phyloP scores from a whole-genome alignment of 2,113 vertebrate species.

The Trogon surrucura region DNA sequence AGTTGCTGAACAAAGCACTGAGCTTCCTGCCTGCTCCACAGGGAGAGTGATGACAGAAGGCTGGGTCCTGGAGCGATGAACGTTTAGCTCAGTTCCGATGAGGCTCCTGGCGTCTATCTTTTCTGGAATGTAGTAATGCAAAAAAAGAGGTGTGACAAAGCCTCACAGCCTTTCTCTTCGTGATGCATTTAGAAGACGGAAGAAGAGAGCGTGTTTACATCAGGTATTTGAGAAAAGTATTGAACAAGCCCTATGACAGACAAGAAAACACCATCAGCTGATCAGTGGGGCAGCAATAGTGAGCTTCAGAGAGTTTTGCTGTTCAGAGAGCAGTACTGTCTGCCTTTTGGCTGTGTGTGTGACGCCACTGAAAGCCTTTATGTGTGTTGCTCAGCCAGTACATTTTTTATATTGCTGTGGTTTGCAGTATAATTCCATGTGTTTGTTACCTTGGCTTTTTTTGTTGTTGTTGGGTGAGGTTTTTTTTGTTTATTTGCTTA shows the following conservation, averaged over 20 bases:
- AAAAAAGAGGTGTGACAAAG: not conserved
- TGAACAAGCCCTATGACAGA: not conserved
- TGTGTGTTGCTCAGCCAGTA: not conserved
- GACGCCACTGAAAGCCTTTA: not conserved
- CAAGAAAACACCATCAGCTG: not conserved
- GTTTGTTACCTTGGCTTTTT: not conserved
- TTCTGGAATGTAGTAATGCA: not conserved
- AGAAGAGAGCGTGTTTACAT: not conserved
- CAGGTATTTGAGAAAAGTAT: not conserved
- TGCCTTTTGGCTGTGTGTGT: not conserved
- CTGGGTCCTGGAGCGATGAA: not conserved
- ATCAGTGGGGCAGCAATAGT: not conserved
- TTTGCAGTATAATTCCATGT: not conserved
- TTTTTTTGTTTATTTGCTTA: not conserved
- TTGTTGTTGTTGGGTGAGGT: not conserved
- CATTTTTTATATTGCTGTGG: not conserved
- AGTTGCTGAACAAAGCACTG: not conserved
- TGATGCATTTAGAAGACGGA: not conserved
- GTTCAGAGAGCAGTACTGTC: not conserved
- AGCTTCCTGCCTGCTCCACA: not conserved
- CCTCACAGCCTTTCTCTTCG: not conserved
- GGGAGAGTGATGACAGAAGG: not conserved
- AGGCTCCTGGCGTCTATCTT: not conserved
- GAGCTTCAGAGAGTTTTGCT: not conserved
- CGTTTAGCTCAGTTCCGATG: not conserved